These are phyloP conservation scores for Python bivittatus DNA, from an alignment of 2,113 vertebrate species.

Conservation along the genomic window DNA sequence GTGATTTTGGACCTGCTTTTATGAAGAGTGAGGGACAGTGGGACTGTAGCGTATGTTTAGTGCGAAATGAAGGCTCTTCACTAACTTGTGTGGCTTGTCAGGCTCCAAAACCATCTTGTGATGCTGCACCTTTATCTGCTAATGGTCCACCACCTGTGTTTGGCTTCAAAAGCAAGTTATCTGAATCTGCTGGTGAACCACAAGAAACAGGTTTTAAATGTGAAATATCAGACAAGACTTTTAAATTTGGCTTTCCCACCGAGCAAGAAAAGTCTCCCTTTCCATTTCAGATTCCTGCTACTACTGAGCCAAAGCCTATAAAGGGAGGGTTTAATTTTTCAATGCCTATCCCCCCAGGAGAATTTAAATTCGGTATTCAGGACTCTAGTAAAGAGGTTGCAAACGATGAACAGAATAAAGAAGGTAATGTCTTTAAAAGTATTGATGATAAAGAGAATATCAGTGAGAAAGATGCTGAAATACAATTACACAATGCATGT, in stretches of 20 bases:
- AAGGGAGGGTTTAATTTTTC: conserved; percentile 84
- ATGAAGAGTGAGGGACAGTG: conserved; percentile 77
- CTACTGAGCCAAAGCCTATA: conserved; percentile 67
- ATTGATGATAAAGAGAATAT: conserved; percentile 75
- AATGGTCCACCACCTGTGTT: conserved; percentile 71
- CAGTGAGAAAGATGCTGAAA: conserved; percentile 35
- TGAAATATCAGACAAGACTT: conserved; percentile 72
- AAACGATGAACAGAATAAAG: conserved; percentile 58
- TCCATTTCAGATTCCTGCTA: conserved; percentile 73
- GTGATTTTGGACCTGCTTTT: conserved; percentile 63
- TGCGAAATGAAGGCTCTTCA: conserved; percentile 76
- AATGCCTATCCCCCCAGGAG: conserved; percentile 67
- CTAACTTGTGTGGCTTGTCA: conserved; percentile 76
- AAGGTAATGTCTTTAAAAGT: conserved; percentile 71
- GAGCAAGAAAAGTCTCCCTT: conserved; percentile 77
- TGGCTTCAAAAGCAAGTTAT: conserved; percentile 71
- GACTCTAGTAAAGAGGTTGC: conserved; percentile 70
- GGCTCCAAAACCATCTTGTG: conserved; percentile 52
- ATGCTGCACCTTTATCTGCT: conserved; percentile 38
- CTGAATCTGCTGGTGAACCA: conserved; percentile 70
- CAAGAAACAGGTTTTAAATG: conserved; percentile 76
- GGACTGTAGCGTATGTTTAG: conserved; percentile 77
- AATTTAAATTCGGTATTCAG: conserved; percentile 90
- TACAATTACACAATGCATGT: conserved; percentile 51
- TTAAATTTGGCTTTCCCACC: conserved; percentile 80